Evolutionary conservation across 1,140 invertebrate species (phyloP), one percentile per base, ranked within the genome.

Genomic region (Bombus vancouverensis): DNA sequence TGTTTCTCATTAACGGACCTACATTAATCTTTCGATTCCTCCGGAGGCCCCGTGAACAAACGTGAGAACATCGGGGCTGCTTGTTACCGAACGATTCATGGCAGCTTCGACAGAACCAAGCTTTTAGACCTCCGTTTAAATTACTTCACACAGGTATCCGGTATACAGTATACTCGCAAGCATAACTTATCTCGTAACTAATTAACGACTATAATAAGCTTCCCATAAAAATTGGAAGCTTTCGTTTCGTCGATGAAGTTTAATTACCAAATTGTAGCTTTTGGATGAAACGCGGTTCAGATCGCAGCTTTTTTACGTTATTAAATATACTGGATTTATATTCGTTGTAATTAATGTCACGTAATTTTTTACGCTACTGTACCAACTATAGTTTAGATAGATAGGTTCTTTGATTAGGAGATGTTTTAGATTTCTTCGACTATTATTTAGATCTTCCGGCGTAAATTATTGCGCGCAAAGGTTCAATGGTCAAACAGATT

Each of bases 1-100:
- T 94, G 92, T 92, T 94, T 93, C 93, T 95, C 93, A 94, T 95
- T 95, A 95, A 94, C 93, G 89, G 85, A 84, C 77, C 88, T 78
- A 90, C 94, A 95, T 95, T 94, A 95, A 95, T 95, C 94, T 93
- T 93, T 89, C 76, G 84, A 65, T 88, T 84, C 81, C 84, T 78
- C 39, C 37, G 83, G 42, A 76, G 34, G 59, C 62, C 65, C 47
- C 39, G 57, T 22, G 65, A 82, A 71, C 74, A 79, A 71, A 82
- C 75, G 89, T 86, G 88, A 91, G 90, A 92, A 88, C 87, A 84
- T 88, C 79, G 89, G 89, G 81, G 86, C 88, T 90, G 87, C 90
- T 92, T 90, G 89, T 92, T 91, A 90, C 74, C 70, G 37, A 73
- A 70, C 68, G 73, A 75, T 65, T 85, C 87, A 59, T 25, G 72